Evolutionary conservation across 2,888 invertebrate species (phyloP), one percentile per base, ranked within the genome.

Genomic region (Lithodes maja): DNA sequence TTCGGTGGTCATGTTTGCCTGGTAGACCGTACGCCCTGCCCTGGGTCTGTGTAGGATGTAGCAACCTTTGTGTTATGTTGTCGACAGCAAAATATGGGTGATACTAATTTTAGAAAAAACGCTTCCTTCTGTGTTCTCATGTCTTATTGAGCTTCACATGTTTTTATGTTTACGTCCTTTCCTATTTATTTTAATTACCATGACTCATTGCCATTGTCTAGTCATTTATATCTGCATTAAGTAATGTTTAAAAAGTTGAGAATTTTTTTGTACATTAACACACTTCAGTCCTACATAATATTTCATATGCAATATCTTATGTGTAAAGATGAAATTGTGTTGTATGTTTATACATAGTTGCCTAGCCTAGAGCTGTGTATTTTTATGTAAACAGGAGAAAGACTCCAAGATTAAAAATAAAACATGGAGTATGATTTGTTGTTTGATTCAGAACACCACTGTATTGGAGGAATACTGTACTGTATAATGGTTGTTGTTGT

Each of bases 271-370:
- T 74, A 86, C 71, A 74, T 81, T 86, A 71, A 81, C 75, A 75
- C 71, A 80, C 53, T 74, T 81, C 52, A 55, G 71, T 81, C 80
- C 71, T 80, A 87, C 68, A 89, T 87, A 79, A 87, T 89, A 85
- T 89, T 89, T 89, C 88, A 85, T 89, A 89, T 89, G 88, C 88
- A 89, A 85, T 84, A 89, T 85, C 84, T 83, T 87, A 87, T 89
- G 83, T 89, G 88, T 89, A 81, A 89, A 89, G 85, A 89, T 89
- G 88, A 89, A 84, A 74, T 81, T 89, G 85, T 85, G 88, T 89
- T 89, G 88, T 88, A 88, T 88, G 88, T 89, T 89, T 89, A 89
- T 89, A 89, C 88, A 79, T 89, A 89, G 88, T 84, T 85, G 85
- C 85, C 84, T 89, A 89, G 88, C 88, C 84, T 89, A 89, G 88